These are phyloP conservation scores for Fringilla coelebs DNA, from an alignment of 2,797 vertebrate species.

Conservation along the genomic window DNA sequence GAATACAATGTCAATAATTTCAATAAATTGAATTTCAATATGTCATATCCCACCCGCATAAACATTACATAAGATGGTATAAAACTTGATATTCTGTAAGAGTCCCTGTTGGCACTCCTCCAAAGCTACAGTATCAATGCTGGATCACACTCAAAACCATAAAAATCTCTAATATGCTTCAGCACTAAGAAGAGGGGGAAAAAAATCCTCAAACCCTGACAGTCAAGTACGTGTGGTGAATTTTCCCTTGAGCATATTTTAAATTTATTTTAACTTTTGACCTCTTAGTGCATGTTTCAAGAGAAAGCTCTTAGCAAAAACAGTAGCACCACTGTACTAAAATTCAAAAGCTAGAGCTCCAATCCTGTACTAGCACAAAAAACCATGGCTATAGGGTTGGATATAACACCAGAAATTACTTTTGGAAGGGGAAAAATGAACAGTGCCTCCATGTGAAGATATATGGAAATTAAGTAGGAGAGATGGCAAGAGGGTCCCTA, in stretches of 20 bases:
- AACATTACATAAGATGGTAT: conserved; percentile 41
- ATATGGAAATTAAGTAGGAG: not conserved
- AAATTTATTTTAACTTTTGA: conserved; percentile 50
- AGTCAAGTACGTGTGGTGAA: conserved; percentile 8
- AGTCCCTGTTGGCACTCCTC: conserved; percentile 21
- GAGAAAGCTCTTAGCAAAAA: conserved; percentile 11
- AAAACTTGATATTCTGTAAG: conserved; percentile 55
- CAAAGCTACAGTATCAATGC: conserved; percentile 44
- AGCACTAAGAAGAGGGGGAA: not conserved
- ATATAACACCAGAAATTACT: not conserved
- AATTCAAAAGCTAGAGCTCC: not conserved
- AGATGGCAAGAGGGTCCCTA: not conserved
- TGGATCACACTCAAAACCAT: conserved; percentile 38
- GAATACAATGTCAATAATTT: conserved; percentile 48
- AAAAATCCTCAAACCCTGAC: not conserved
- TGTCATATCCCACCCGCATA: conserved; percentile 34
- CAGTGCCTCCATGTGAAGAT: not conserved
- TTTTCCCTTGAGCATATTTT: conserved; percentile 5
- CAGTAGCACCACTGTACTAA: not conserved
- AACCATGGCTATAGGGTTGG: not conserved
- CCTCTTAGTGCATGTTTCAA: not conserved
- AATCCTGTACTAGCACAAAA: not conserved
- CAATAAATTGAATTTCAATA: conserved; percentile 53
- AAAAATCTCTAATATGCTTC: conserved; percentile 42
- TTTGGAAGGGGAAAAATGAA: not conserved